Evolutionary conservation across 2,113 vertebrate genomes (phyloP).

Genomic region (Neotoma lepida): DNA sequence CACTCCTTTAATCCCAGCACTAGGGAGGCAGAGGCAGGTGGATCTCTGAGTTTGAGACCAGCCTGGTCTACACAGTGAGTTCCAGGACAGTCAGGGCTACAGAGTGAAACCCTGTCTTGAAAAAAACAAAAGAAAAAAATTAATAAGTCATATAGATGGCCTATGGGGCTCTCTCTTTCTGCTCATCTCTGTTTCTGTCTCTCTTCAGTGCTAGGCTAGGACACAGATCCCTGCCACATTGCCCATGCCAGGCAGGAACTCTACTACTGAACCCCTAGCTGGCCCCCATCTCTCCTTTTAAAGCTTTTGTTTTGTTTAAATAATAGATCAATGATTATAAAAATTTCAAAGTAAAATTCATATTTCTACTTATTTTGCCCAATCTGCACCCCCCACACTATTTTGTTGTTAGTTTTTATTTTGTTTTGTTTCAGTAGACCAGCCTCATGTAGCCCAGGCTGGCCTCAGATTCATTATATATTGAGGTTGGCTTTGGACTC

Average conservation of each 20-base stretch:
- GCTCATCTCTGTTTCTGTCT: background rate
- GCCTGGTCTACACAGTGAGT: background rate
- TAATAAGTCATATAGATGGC: background rate
- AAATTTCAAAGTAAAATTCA: background rate
- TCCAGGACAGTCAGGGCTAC: background rate
- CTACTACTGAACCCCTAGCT: background rate
- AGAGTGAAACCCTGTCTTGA: background rate
- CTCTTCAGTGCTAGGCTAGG: background rate
- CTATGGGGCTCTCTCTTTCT: background rate
- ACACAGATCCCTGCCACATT: background rate
- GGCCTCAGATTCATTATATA: background rate
- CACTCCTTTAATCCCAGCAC: background rate
- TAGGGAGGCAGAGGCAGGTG: background rate
- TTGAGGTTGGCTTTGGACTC: background rate
- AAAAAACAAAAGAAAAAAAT: background rate
- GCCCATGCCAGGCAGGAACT: background rate
- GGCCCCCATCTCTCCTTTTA: background rate
- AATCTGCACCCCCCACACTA: background rate
- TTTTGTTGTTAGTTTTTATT: background rate
- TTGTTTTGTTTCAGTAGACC: background rate
- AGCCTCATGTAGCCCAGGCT: background rate
- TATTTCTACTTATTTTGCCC: background rate
- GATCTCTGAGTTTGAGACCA: background rate
- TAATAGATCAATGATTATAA: background rate
- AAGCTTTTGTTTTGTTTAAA: background rate